A percentile compares a stretch with the other conserved stretches of the same genome.
phyloP scores from a whole-genome alignment of 2,797 vertebrate species.

The Macrochelys suwanniensis region DNA sequence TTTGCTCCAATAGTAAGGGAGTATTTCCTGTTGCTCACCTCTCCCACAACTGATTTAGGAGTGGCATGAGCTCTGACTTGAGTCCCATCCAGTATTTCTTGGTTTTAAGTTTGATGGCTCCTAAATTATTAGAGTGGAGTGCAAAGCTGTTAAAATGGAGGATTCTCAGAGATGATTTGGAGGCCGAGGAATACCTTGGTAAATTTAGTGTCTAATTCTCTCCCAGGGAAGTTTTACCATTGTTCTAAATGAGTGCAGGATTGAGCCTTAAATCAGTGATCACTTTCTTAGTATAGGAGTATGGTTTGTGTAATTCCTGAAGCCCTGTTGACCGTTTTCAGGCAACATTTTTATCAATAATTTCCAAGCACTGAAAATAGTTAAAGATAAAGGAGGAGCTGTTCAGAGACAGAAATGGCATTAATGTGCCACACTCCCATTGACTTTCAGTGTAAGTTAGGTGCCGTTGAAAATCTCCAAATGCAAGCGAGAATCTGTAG shows the following conservation, averaged over 20 bases:
- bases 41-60: not conserved
- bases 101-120: not conserved
- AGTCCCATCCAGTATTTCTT: not conserved
- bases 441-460: conserved; percentile 15
- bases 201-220: conserved; percentile 15
- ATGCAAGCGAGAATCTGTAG: conserved; percentile 32
- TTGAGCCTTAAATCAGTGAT: conserved; percentile 8
- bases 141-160: fast-evolving
- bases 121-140: not conserved
- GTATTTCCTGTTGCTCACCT: not conserved
- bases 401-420: conserved; percentile 37
- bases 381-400: conserved; percentile 16
- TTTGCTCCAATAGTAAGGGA: fast-evolving
- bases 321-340: conserved; percentile 31
- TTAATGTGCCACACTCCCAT: not conserved
- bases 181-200: not conserved
- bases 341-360: conserved; percentile 17
- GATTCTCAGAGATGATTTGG: not conserved
- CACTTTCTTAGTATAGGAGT: not conserved
- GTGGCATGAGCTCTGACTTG: fast-evolving
- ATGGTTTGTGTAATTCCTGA: not conserved
- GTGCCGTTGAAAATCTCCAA: conserved; percentile 26
- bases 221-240: not conserved
- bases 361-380: conserved; percentile 24
- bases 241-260: conserved; percentile 12